Percentiles rank a stretch among this genome's conserved stretches.
These are phyloP conservation scores for Hypselothyrea guttata DNA, from an alignment of 2,888 invertebrate genomes.

Conservation along the genomic window DNA sequence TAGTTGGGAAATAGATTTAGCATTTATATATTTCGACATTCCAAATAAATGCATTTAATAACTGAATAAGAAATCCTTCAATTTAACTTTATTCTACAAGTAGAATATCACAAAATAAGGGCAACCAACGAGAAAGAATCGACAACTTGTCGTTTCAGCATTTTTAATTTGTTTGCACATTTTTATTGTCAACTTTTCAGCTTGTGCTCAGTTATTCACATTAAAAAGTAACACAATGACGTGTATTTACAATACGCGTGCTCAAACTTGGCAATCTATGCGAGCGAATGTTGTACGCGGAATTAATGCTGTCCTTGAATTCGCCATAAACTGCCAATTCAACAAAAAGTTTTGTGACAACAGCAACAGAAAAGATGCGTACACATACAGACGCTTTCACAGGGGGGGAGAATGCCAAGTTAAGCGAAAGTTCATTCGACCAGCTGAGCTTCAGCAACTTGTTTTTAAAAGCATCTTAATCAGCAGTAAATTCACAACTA, in stretches of 20 bases:
- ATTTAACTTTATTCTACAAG: too few relatives aligned
- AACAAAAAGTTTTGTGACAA: slow-evolving; percentile 51
- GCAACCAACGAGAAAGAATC: too few relatives aligned
- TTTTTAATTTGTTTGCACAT: slow-evolving; percentile 59
- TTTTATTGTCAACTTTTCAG: slow-evolving; percentile 45
- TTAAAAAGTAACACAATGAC: slow-evolving; percentile 3
- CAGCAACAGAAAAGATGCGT: slow-evolving; percentile 15
- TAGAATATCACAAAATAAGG: slow-evolving; percentile 14
- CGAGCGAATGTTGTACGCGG: slow-evolving; percentile 31
- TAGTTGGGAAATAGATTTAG: too few relatives aligned
- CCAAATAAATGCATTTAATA: too few relatives aligned
- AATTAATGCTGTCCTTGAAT: slow-evolving; percentile 74
- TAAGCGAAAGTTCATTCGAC: slow-evolving; percentile 55
- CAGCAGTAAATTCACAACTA: slow-evolving; percentile 78
- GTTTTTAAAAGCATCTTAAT: slow-evolving; percentile 73
- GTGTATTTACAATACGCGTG: slow-evolving; percentile 30
- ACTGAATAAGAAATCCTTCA: too few relatives aligned
- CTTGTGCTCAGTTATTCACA: slow-evolving; percentile 28
- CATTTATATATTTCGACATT: too few relatives aligned
- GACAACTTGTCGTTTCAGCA: slow-evolving; percentile 33
- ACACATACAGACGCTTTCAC: neutral
- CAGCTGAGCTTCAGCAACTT: slow-evolving; percentile 39
- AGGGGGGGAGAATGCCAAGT: slow-evolving; percentile 34
- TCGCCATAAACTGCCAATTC: slow-evolving; percentile 73
- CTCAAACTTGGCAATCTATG: slow-evolving; percentile 44